Evolutionary conservation across 2,797 vertebrate genomes (phyloP).

Genomic region (Okamejei kenojei): DNA sequence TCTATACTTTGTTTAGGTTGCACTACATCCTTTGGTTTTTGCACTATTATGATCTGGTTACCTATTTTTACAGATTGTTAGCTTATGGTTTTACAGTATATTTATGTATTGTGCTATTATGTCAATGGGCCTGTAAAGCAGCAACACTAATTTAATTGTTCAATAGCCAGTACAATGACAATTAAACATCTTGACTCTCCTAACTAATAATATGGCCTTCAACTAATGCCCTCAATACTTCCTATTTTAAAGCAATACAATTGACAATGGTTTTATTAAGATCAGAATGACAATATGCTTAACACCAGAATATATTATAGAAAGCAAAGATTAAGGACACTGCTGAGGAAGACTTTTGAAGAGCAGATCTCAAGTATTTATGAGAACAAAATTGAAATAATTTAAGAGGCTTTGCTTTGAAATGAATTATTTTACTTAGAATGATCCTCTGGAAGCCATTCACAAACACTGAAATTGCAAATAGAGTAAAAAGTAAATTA

Average conservation of each 20-base stretch:
- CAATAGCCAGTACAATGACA: too few species aligned
- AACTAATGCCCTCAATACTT: neutral
- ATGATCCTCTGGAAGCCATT: neutral
- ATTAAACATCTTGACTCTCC: too few species aligned
- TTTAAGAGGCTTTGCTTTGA: neutral
- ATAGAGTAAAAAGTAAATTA: neutral
- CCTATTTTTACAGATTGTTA: too few species aligned
- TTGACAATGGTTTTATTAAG: neutral
- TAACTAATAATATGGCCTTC: neutral
- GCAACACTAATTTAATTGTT: too few species aligned
- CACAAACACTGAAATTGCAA: neutral
- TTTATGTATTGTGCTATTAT: too few species aligned
- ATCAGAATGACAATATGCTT: neutral
- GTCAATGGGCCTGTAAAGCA: too few species aligned
- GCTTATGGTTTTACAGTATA: too few species aligned
- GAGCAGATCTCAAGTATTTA: neutral
- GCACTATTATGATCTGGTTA: too few species aligned
- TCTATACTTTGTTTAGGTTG: too few species aligned
- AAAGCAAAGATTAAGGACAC: neutral
- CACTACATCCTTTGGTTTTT: too few species aligned
- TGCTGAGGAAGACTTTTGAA: neutral
- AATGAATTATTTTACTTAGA: neutral
- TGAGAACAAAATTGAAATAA: neutral
- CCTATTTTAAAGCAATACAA: neutral
- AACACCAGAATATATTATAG: neutral